Evolutionary conservation across 2,113 vertebrate genomes (phyloP).

Genomic region (Maccullochella peelii): DNA sequence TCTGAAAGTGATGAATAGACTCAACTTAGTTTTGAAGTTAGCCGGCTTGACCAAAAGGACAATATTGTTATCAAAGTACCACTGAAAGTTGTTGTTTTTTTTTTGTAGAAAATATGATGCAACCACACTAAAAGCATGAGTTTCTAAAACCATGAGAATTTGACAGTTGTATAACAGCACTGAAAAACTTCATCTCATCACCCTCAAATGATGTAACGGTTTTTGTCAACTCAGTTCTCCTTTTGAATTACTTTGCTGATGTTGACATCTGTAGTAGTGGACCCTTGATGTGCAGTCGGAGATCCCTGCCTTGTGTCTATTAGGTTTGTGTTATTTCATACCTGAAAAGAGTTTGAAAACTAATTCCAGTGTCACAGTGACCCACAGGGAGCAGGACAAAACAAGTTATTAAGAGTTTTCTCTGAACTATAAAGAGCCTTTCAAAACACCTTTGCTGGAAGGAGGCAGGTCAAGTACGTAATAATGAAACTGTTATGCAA

Average conservation of each 20-base stretch:
- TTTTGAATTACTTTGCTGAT: background rate
- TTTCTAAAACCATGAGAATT: background rate
- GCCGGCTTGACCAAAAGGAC: too few relatives aligned
- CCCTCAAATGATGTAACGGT: background rate
- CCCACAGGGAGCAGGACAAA: background rate
- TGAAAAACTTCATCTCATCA: background rate
- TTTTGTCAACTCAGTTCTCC: background rate
- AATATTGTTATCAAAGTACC: too few relatives aligned
- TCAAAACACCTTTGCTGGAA: background rate
- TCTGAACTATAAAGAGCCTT: background rate
- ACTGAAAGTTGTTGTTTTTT: too few relatives aligned
- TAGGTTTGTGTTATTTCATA: background rate
- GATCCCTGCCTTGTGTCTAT: background rate
- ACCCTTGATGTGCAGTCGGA: background rate
- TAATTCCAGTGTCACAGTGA: background rate
- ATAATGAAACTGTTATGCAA: background rate
- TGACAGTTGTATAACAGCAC: background rate
- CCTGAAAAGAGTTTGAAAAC: background rate
- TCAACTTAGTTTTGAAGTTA: background rate
- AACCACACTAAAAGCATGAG: background rate
- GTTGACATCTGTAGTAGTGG: background rate
- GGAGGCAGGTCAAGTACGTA: too few relatives aligned
- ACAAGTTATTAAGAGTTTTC: background rate
- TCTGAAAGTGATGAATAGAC: background rate
- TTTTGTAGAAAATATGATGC: background rate